Percentiles rank a stretch among this genome's conserved stretches.
Evolutionary conservation across 2,888 invertebrate species (phyloP).

Genomic region (Drepanosiphum platanoidis): DNA sequence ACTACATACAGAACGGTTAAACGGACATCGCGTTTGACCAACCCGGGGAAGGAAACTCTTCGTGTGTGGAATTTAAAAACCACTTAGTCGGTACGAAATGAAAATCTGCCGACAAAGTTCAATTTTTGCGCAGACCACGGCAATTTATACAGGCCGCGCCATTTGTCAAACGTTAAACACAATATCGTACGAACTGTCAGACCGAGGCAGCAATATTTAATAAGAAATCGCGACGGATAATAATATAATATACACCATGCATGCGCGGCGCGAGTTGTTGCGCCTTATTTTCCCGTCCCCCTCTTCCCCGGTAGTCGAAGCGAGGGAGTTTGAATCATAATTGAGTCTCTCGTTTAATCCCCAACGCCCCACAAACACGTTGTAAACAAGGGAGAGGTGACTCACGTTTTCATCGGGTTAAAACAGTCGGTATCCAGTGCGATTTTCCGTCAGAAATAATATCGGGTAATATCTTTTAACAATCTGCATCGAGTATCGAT

Average conservation of each 20-base stretch:
- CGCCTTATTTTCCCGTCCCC: background rate
- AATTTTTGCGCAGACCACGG: background rate
- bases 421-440: constrained; percentile 14
- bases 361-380: constrained; percentile 42
- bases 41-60: background rate
- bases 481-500: background rate
- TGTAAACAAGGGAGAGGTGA: constrained; percentile 59
- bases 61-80: constrained; percentile 40
- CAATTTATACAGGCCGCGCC: background rate
- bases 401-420: constrained; percentile 48
- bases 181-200: constrained; percentile 6
- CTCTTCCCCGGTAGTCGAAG: background rate
- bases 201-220: constrained; percentile 2
- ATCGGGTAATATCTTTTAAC: background rate
- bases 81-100: constrained; percentile 10
- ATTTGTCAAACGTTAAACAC: constrained; percentile 27
- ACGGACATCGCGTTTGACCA: constrained; percentile 34
- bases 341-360: constrained; percentile 50
- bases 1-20: constrained; percentile 3
- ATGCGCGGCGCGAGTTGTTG: constrained; percentile 8
- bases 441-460: background rate
- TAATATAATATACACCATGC: background rate
- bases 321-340: constrained; percentile 27
- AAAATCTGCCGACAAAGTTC: constrained; percentile 15
- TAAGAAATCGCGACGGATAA: constrained; percentile 39